Evolutionary conservation across 2,113 vertebrate genomes (phyloP), one percentile per base, ranked within the genome.

Genomic region (Mesoclemmys tuberculata): DNA sequence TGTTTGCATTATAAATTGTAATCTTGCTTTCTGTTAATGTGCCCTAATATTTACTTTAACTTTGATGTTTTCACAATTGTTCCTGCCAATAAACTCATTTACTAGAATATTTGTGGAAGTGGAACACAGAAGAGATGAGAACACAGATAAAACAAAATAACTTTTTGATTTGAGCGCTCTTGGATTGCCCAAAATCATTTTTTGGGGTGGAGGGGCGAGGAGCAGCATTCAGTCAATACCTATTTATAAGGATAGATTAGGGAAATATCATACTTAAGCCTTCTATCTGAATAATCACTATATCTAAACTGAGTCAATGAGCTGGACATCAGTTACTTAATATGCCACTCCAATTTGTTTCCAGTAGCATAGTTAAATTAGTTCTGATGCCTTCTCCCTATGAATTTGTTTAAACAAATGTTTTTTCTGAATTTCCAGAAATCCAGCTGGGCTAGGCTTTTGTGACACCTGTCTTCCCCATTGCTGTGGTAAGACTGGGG

Each of bases 11-110:
- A 5, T 29, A 55, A 91, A 27, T 18, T 71, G 48, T 29, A 13
- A 78, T 7, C 13, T 18, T 68, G 58, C 5, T 1, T 93, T 95
- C 52, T 75, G 49, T 75, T 54, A 90, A 18, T 1, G 3, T 10
- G 5, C 13, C 77, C 2, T 1, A 71, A 22, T 1, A 46, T 79
- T 75, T 10, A 31, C 2, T 44, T 71, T 80, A 79, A 0, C 0
- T 92, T 85, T 94, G 4, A 77, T 90, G 51, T 55, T 71, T 48
- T 83, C 27, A 38, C 35, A 82, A 93, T 3, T 14, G 3, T 75
- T n/a, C 55, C 77, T 55, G 82, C 52, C 82, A 52, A 55, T 80
- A 71, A 75, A 55, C 8, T 90, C 14, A 38, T 10, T 52, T 61
- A 18, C 11, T 52, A 84, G 84, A 61, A 79, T 84, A 71, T 85